Base-by-base conservation (phyloP, 2,113 vertebrate genomes). In the Rhea americana region DNA sequence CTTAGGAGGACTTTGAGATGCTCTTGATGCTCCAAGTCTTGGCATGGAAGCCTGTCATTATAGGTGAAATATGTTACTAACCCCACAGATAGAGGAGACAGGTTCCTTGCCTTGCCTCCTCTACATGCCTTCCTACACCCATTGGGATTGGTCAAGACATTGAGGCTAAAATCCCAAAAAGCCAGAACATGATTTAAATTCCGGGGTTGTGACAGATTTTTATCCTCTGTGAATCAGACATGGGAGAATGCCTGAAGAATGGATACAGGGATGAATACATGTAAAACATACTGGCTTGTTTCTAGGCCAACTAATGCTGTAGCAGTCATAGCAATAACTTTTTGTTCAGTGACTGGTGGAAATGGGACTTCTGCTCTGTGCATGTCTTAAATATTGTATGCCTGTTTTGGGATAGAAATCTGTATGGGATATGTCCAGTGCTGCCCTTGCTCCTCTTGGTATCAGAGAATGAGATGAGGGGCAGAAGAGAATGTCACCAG, bases 1-100 rank as follows among this genome's bases (percentile, higher is more conserved):
- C 90, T 85, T 56, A 85, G 70, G 65, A 89, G 78, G 89, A 92
- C 93, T 91, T 83, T 37, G 65, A 85, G 85, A 88, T 63, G 82
- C 61, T 93, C 70, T 93, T 50, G 56, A 63, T 4, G 19, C 93
- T 88, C 43, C 0, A 5, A 90, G 48, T 67, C 61, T 78, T 75
- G 48, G 56, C 63, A 66, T 77, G 48, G 65, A 88, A 90, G 47
- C 53, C 45, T 87, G 62, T 82, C 39, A 68, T 58, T 20, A 82
- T 1, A 65, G 35, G 39, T 90, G 66, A 72, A 58, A 82, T 2
- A 8, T n/a, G 32, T 39, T 85, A 12, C 26, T 71, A 70, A 12
- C 32, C 55, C 26, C 28, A 53, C 37, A 85, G 47, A 7, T 81
- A 83, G 21, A 63, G 63, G 22, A 37, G n/a, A n/a, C 10, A 5